These are phyloP conservation scores for Sisor rabdophorus DNA, from an alignment of 2,113 vertebrate genomes.

Conservation along the genomic window DNA sequence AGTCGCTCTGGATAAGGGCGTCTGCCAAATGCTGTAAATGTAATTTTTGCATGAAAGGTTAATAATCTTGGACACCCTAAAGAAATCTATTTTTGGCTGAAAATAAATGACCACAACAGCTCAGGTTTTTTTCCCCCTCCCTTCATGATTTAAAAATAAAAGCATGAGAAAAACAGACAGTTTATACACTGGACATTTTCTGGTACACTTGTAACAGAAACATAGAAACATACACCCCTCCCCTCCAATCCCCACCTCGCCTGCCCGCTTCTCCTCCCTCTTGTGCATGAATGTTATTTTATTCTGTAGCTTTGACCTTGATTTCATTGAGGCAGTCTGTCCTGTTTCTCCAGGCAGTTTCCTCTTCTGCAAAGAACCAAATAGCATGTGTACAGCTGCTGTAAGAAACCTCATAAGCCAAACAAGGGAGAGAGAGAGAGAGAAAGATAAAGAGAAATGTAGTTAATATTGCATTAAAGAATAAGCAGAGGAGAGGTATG, in stretches of 20 bases:
- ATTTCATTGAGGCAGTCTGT: constrained; percentile 25
- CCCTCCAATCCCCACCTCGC: no score
- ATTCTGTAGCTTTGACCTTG: constrained; percentile 20
- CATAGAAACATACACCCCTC: neutral
- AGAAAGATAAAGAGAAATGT: constrained; percentile 25
- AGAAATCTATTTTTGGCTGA: neutral
- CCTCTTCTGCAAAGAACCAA: constrained; percentile 9
- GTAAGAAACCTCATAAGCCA: constrained; percentile 6
- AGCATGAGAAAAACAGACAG: neutral
- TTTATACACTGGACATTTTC: neutral
- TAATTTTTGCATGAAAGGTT: no score
- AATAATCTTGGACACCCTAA: no score
- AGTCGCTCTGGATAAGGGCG: no score
- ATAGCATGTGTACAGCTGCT: neutral
- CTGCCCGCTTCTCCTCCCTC: neutral
- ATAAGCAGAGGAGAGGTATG: constrained; percentile 27
- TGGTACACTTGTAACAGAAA: neutral
- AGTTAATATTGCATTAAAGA: constrained; percentile 46
- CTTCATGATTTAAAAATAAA: neutral
- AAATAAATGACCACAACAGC: no score
- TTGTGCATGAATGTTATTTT: constrained; percentile 14
- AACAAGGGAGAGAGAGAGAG: constrained; percentile 14
- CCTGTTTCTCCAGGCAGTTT: constrained; percentile 6
- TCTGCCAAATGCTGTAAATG: no score
- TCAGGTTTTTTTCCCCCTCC: neutral